A percentile compares a stretch with the other conserved stretches of the same genome.
phyloP scores from a whole-genome alignment of 2,888 invertebrate genomes.

The Podabrus alpinus region DNA sequence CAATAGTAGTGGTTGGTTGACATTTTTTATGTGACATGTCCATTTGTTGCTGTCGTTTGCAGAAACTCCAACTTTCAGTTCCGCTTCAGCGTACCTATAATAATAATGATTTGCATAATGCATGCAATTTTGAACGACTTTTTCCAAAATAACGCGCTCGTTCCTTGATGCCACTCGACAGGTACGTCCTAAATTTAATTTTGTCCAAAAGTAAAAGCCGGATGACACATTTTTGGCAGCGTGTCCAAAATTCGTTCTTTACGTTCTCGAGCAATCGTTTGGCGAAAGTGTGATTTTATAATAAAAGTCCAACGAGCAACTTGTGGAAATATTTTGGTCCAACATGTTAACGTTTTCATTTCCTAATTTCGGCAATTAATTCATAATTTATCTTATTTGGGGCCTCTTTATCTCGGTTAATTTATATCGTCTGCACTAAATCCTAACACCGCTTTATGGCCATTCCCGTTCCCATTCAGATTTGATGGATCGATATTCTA shows the following conservation, averaged over 20 bases:
- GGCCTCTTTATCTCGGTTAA: background rate
- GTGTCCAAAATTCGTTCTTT: background rate
- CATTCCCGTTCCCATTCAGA: background rate
- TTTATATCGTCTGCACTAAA: background rate
- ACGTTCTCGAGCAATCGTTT: background rate
- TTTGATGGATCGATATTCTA: background rate
- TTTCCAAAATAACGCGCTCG: too few species aligned
- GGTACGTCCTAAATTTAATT: too few species aligned
- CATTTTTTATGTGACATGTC: background rate
- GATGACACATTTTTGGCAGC: background rate
- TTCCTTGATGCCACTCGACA: too few species aligned
- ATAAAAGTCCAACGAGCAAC: background rate
- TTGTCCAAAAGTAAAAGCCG: background rate
- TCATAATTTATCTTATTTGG: background rate
- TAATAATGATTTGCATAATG: background rate
- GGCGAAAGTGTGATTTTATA: background rate
- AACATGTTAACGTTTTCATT: background rate
- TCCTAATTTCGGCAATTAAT: background rate
- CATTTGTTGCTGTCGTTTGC: background rate
- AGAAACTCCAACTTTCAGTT: background rate
- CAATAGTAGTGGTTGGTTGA: background rate
- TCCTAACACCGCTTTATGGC: background rate
- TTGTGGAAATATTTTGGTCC: background rate
- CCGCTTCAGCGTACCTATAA: background rate
- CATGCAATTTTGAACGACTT: background rate